These are phyloP conservation scores for Eudemis profundana DNA, from an alignment of 2,888 invertebrate genomes.

Conservation along the genomic window DNA sequence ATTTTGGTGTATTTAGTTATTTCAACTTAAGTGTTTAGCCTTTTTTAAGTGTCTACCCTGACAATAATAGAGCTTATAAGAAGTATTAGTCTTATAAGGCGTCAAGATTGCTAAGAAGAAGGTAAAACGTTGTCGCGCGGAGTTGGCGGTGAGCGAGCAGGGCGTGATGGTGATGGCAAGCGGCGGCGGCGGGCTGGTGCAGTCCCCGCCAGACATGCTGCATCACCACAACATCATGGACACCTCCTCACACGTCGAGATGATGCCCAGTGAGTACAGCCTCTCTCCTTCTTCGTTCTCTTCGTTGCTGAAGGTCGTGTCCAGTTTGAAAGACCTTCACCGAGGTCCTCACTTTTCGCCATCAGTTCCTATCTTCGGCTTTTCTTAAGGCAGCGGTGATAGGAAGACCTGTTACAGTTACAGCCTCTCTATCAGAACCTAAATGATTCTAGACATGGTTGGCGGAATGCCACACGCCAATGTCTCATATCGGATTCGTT, in stretches of 20 bases:
- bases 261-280: slow-evolving; percentile 79
- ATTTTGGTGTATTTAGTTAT: slow-evolving; percentile 64
- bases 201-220: slow-evolving; percentile 84
- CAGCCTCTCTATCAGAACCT: too few relatives aligned
- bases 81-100: slow-evolving; percentile 24
- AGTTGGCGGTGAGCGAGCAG: slow-evolving; percentile 45
- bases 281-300: not conserved
- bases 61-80: slow-evolving; percentile 36
- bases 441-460: too few relatives aligned
- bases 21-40: slow-evolving; percentile 44
- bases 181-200: slow-evolving; percentile 81
- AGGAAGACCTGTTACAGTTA: too few relatives aligned
- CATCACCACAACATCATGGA: slow-evolving; percentile 83
- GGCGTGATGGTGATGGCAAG: slow-evolving; percentile 84
- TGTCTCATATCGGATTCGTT: too few relatives aligned
- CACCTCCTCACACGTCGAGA: slow-evolving; percentile 81
- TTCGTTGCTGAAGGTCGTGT: too few relatives aligned
- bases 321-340: not conserved
- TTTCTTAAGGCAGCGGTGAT: too few relatives aligned
- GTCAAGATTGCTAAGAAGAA: slow-evolving; percentile 44
- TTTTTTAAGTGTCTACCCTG: slow-evolving; percentile 31
- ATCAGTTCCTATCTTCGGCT: not conserved
- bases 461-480: too few relatives aligned
- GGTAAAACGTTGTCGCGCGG: slow-evolving; percentile 52
- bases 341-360: not conserved